Conservation (phyloP, 2,113 vertebrate species). For the Strix aluco region DNA sequence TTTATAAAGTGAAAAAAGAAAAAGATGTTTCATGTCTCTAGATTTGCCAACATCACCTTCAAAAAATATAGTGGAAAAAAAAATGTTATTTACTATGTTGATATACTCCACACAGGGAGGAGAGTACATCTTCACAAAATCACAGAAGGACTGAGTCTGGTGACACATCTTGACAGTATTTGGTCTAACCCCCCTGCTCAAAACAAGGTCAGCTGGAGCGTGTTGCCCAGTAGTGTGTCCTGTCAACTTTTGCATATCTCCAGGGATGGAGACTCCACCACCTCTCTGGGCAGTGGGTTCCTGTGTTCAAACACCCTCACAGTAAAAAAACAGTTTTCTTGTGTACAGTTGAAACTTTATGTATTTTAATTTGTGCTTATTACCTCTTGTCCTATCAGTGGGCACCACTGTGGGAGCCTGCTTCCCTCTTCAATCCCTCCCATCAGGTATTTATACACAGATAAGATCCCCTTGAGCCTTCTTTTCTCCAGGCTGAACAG, state of each 20-base stretch:
- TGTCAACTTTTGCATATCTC: background rate
- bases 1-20: background rate
- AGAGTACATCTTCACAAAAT: background rate
- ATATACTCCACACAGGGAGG: background rate
- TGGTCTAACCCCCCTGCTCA: background rate
- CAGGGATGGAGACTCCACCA: background rate
- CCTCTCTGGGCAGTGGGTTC: background rate
- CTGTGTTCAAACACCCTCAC: background rate
- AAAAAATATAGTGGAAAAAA: background rate
- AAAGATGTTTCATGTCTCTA: background rate
- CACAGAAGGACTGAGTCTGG: background rate
- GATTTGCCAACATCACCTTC: background rate
- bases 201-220: background rate
- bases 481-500: background rate
- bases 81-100: background rate
- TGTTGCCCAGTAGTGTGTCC: fast-evolving
- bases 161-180: background rate
- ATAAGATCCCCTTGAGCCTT: background rate
- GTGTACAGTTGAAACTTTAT: background rate
- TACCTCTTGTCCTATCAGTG: background rate
- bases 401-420: background rate
- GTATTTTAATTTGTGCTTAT: background rate
- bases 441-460: background rate
- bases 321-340: background rate
- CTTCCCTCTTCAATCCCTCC: background rate